Evolutionary conservation across 2,113 vertebrate species (phyloP).

Genomic region (Pongo pygmaeus): DNA sequence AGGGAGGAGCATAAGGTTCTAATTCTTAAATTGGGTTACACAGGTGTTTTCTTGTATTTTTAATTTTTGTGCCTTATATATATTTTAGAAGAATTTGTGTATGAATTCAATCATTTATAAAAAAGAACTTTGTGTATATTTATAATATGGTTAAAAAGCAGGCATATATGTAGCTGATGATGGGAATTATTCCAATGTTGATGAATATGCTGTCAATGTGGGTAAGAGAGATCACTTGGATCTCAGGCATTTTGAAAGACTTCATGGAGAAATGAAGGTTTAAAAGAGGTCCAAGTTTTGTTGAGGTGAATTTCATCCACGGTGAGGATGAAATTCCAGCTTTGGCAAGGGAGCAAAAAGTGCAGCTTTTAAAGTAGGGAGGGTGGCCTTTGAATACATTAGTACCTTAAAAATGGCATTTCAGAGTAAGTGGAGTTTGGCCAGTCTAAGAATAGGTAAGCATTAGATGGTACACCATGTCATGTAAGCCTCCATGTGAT

Average conservation of each 20-base stretch:
- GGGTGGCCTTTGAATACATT: accelerated
- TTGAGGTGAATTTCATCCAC: too few relatives aligned
- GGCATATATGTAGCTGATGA: accelerated
- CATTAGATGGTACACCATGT: accelerated
- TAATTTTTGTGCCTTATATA: not conserved
- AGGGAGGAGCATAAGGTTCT: not conserved
- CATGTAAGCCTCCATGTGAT: accelerated
- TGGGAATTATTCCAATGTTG: accelerated
- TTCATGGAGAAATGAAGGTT: not conserved
- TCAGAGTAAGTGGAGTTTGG: not conserved
- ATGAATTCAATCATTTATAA: not conserved
- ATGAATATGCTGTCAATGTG: accelerated
- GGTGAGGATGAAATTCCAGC: not conserved
- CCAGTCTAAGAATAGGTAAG: accelerated
- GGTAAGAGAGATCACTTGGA: accelerated
- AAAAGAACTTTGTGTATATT: too few relatives aligned
- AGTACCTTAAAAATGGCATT: not conserved
- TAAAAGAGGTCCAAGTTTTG: too few relatives aligned
- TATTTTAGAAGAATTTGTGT: not conserved
- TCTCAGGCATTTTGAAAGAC: not conserved
- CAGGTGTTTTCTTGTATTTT: not conserved
- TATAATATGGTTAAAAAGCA: not conserved
- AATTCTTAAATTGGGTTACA: too few relatives aligned
- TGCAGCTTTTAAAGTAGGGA: not conserved
- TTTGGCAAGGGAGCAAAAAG: not conserved